phyloP scores from a whole-genome alignment of 2,113 vertebrate genomes.

The Dasypus novemcinctus region DNA sequence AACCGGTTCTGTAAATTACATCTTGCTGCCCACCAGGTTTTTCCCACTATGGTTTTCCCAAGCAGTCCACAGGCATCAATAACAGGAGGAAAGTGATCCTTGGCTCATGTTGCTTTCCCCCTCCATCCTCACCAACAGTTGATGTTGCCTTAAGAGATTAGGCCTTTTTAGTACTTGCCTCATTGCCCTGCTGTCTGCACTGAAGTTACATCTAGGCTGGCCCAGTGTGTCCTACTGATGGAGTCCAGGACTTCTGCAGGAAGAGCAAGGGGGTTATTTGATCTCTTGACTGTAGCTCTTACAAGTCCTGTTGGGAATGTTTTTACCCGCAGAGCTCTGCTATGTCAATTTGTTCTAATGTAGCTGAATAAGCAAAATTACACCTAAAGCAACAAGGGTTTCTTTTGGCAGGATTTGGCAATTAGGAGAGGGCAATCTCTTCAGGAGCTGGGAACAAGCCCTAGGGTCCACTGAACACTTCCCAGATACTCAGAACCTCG shows the following conservation, averaged over 20 bases:
- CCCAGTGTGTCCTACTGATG: slow-evolving; percentile 54
- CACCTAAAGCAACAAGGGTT: not conserved
- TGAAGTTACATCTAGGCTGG: slow-evolving; percentile 78
- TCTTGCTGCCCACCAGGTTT: not conserved
- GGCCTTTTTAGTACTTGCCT: slow-evolving; percentile 83
- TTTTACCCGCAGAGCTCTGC: slow-evolving; percentile 44
- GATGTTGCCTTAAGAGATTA: slow-evolving; percentile 83
- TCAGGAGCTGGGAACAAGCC: not conserved
- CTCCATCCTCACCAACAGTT: slow-evolving; percentile 78
- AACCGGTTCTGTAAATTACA: slow-evolving; percentile 23
- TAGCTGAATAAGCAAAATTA: slow-evolving; percentile 48
- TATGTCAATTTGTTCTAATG: slow-evolving; percentile 19
- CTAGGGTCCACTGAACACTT: not conserved
- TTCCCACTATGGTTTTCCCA: not conserved
- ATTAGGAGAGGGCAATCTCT: not conserved
- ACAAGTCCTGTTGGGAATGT: slow-evolving; percentile 26
- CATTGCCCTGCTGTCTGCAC: slow-evolving; percentile 83
- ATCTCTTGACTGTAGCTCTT: slow-evolving; percentile 39
- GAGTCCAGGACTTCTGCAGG: slow-evolving; percentile 52
- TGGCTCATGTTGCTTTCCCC: slow-evolving; percentile 70
- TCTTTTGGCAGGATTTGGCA: slow-evolving; percentile 19
- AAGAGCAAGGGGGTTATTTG: slow-evolving; percentile 58
- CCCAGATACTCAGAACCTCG: not conserved
- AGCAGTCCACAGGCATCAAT: slow-evolving; percentile 54
- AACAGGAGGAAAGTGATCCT: slow-evolving; percentile 73